A percentile compares a stretch with the other conserved stretches of the same genome.
Conservation (phyloP, 1,140 invertebrate species). For the Augochlora pura region DNA sequence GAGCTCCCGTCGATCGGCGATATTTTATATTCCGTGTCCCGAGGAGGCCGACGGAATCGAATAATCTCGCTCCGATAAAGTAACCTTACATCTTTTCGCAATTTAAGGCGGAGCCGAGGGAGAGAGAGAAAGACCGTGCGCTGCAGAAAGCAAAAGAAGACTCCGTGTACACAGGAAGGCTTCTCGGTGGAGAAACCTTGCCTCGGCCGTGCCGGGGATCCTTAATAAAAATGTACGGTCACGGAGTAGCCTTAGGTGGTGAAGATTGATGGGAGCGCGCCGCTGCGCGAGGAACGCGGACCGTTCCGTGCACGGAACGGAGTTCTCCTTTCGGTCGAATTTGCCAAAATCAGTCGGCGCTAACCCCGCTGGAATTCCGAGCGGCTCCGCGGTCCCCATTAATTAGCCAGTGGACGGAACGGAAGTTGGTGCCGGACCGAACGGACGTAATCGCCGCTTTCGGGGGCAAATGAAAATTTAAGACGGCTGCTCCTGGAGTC, state of each 20-base stretch:
- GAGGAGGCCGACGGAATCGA: neutral
- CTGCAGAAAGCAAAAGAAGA: neutral
- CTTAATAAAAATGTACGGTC: slow-evolving; percentile 45
- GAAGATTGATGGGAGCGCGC: slow-evolving; percentile 22
- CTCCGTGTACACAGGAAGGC: slow-evolving; percentile 22
- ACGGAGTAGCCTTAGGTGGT: slow-evolving; percentile 29
- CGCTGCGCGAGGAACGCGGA: neutral
- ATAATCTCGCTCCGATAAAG: slow-evolving; percentile 5
- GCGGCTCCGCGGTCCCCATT: neutral
- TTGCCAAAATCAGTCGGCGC: slow-evolving; percentile 25
- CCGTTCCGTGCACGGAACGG: neutral
- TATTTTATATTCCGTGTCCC: slow-evolving; percentile 3
- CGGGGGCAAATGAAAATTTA: slow-evolving; percentile 28
- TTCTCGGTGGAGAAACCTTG: slow-evolving; percentile 17
- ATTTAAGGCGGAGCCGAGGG: slow-evolving; percentile 15
- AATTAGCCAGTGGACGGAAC: slow-evolving; percentile 4
- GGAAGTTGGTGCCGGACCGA: neutral
- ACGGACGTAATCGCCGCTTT: slow-evolving; percentile 6
- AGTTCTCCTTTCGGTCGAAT: slow-evolving; percentile 27
- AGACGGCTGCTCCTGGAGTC: neutral
- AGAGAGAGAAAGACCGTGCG: neutral
- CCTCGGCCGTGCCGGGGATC: neutral
- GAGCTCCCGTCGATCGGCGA: neutral
- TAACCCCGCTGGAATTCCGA: neutral
- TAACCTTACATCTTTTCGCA: slow-evolving; percentile 34